Conservation (phyloP, 1,140 invertebrate species). For the Neodiprion pinetum region DNA sequence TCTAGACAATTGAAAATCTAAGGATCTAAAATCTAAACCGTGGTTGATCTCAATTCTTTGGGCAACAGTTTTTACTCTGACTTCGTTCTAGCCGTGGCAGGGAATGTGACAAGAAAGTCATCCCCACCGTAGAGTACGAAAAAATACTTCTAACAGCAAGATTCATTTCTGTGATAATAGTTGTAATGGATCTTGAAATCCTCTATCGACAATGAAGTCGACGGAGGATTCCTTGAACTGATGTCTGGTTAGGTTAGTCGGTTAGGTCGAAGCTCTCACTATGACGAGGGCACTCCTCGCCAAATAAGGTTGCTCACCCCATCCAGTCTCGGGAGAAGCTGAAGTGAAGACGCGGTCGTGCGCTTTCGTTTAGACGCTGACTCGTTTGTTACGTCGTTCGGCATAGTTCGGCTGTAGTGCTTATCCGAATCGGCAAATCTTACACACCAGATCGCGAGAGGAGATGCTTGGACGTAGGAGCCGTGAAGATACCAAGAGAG, state of each 20-base stretch:
- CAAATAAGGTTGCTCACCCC: constrained; percentile 42
- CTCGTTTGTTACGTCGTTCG: constrained; percentile 14
- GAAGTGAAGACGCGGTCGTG: constrained; percentile 27
- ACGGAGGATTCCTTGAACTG: neutral
- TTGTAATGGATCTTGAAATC: no score
- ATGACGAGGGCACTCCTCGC: constrained; percentile 15
- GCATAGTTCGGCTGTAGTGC: neutral
- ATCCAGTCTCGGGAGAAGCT: constrained; percentile 13
- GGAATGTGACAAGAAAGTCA: no score
- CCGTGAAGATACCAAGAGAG: neutral
- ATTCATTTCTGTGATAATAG: no score
- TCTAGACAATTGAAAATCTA: no score
- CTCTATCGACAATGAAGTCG: no score
- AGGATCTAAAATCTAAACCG: no score
- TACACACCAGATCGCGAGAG: neutral
- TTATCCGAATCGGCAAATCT: constrained; percentile 39
- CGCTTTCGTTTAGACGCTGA: constrained; percentile 32
- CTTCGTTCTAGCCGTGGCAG: no score
- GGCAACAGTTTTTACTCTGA: no score
- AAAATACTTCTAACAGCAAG: no score
- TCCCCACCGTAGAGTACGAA: no score
- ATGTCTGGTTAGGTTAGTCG: constrained; percentile 20
- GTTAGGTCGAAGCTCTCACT: neutral
- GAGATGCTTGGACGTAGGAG: neutral
- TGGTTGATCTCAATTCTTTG: no score